These are phyloP conservation scores for Chrysaora quinquecirrha DNA, from an alignment of 30 jellyfish, hydroid and myxozoan species.

Conservation along the genomic window DNA sequence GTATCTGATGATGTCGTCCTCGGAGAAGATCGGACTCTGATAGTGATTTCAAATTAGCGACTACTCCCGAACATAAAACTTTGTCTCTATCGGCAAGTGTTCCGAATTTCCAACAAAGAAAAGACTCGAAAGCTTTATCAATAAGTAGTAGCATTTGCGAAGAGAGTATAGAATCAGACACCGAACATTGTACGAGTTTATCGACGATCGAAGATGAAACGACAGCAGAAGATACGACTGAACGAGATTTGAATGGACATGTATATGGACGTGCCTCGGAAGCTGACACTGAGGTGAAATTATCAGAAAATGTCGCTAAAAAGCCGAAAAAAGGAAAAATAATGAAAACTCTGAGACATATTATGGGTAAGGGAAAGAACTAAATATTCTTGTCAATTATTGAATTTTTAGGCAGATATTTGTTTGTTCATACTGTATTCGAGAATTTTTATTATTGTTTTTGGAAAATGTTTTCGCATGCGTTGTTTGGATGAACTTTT, in stretches of 20 bases:
- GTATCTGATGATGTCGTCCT: slow-evolving; percentile 25
- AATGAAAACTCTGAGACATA: slow-evolving; percentile 69
- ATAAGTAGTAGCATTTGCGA: slow-evolving; percentile 44
- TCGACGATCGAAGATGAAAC: slow-evolving; percentile 8
- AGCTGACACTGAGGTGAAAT: background rate
- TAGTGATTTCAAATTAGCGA: background rate
- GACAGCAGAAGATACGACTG: background rate
- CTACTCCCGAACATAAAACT: slow-evolving; percentile 5
- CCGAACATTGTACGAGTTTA: background rate
- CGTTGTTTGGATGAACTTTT: too few relatives aligned
- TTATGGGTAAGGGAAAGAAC: slow-evolving; percentile 56
- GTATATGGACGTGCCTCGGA: background rate
- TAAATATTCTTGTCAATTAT: background rate
- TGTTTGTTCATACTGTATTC: too few relatives aligned
- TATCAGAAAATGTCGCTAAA: slow-evolving; percentile 11
- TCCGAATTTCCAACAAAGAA: slow-evolving; percentile 41
- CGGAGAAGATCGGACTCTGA: slow-evolving; percentile 57
- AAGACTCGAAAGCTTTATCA: slow-evolving; percentile 36
- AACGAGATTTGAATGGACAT: slow-evolving; percentile 13
- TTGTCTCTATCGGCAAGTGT: slow-evolving; percentile 39
- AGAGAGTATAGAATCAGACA: slow-evolving; percentile 18
- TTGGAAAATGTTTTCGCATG: too few relatives aligned
- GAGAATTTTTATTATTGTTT: too few relatives aligned
- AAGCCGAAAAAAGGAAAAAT: slow-evolving; percentile 68
- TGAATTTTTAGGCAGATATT: background rate